Evolutionary conservation across 2,888 invertebrate genomes (phyloP).

Genomic region (Cephus spinipes): DNA sequence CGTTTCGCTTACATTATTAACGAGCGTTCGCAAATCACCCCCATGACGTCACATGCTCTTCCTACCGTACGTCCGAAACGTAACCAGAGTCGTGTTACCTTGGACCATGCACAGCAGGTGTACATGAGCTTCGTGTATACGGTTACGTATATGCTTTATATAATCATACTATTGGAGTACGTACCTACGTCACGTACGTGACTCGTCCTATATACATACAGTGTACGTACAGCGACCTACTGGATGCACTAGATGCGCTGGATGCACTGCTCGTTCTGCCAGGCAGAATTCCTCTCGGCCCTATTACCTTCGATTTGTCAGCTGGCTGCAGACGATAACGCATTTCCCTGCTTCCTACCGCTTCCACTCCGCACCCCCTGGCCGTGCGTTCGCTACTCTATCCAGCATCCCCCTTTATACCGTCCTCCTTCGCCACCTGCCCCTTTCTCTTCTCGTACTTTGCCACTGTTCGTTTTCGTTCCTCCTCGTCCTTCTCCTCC

Average conservation of each 20-base stretch:
- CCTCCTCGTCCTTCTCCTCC: conserved; percentile 2
- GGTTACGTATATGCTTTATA: not conserved
- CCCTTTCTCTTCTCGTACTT: not conserved
- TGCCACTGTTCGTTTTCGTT: conserved; percentile 23
- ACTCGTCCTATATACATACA: not conserved
- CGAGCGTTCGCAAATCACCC: conserved; percentile 3
- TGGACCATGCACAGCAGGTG: conserved; percentile 28
- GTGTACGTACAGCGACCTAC: not conserved
- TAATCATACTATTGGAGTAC: conserved; percentile 13
- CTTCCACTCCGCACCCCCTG: conserved; percentile 35
- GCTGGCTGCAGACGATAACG: conserved; percentile 60
- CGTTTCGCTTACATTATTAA: not conserved
- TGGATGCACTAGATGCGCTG: conserved; percentile 18
- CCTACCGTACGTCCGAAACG: conserved; percentile 20
- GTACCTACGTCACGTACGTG: conserved; percentile 35
- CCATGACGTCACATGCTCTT: conserved; percentile 26
- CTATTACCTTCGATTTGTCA: conserved; percentile 62
- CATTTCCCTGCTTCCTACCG: conserved; percentile 50
- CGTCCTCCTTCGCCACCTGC: not conserved
- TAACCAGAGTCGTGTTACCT: conserved; percentile 30
- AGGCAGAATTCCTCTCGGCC: conserved; percentile 55
- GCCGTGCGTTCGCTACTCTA: conserved; percentile 26
- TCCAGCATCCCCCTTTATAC: conserved; percentile 13
- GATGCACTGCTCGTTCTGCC: conserved; percentile 49
- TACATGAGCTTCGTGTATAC: conserved; percentile 7